phyloP scores from a whole-genome alignment of 2,113 vertebrate species.

The Elanoides forficatus region DNA sequence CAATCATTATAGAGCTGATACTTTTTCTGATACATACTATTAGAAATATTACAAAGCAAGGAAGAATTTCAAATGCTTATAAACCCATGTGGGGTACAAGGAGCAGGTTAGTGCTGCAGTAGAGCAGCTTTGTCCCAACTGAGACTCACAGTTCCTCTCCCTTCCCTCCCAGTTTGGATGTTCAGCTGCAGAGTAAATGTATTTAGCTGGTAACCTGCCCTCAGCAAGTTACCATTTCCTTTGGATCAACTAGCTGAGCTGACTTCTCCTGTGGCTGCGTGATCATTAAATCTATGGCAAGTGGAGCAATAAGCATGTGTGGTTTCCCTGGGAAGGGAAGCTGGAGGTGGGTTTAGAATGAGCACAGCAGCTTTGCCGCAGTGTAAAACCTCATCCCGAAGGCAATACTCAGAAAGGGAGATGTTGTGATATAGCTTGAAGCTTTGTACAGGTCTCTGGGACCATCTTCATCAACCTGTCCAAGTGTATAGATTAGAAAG shows the following conservation, averaged over 20 bases:
- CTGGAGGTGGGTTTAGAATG: background rate
- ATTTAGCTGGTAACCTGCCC: background rate
- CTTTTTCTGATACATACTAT: background rate
- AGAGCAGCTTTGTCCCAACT: background rate
- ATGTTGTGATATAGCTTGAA: background rate
- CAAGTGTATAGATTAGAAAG: too few relatives aligned
- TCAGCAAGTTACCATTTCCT: rapidly evolving
- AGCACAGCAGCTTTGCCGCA: background rate
- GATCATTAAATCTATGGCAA: background rate
- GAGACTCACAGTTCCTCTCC: background rate
- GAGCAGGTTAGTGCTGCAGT: background rate
- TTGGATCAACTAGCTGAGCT: background rate
- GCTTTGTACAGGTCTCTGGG: background rate
- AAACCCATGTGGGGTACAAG: background rate
- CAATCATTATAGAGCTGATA: background rate
- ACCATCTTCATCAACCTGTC: background rate
- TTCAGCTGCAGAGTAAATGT: background rate
- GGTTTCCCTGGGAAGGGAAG: background rate
- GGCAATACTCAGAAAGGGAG: background rate
- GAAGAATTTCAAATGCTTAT: background rate
- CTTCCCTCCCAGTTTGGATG: background rate
- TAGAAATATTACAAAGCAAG: background rate
- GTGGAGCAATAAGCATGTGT: background rate
- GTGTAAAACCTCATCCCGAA: background rate
- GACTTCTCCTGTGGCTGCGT: background rate